phyloP scores from a whole-genome alignment of 1,140 invertebrate genomes.

The Drosophila asahinai region DNA sequence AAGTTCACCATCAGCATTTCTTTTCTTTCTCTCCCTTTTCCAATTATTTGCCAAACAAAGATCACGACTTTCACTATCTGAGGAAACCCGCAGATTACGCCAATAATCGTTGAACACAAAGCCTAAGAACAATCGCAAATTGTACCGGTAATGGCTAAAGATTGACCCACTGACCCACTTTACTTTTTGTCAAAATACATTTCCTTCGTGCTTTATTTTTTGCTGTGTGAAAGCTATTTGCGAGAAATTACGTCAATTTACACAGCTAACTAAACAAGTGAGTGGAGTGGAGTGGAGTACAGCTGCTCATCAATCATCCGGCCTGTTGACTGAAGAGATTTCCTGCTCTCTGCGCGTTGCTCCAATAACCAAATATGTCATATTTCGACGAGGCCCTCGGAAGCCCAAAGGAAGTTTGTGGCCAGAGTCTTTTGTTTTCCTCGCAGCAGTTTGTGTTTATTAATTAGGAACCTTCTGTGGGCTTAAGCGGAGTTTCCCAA shows the following conservation, averaged over 20 bases:
- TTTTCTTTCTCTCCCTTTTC: conserved; percentile 7
- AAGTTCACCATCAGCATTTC: background rate
- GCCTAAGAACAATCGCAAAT: conserved; percentile 32
- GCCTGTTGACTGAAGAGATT: conserved; percentile 57
- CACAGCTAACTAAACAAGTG: conserved; percentile 41
- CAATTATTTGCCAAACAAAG: background rate
- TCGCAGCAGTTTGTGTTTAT: conserved; percentile 24
- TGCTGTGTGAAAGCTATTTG: conserved; percentile 48
- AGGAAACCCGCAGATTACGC: conserved; percentile 23
- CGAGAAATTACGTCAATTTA: conserved; percentile 70
- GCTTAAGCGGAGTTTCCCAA: conserved; percentile 1
- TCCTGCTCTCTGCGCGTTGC: conserved; percentile 57
- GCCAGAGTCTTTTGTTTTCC: conserved; percentile 60
- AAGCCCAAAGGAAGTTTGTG: conserved; percentile 44
- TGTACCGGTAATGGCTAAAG: conserved; percentile 54
- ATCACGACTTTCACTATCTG: conserved; percentile 35
- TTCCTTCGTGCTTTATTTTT: conserved; percentile 22
- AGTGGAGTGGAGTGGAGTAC: conserved; percentile 9
- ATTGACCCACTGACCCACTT: conserved; percentile 51
- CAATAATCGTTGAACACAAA: conserved; percentile 23
- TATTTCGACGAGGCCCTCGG: conserved; percentile 25
- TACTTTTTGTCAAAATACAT: conserved; percentile 44
- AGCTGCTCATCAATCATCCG: conserved; percentile 70
- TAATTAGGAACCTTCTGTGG: conserved; percentile 46
- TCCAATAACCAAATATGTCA: conserved; percentile 74